Base-by-base conservation (phyloP, 2,888 invertebrate genomes). In the Euzetes globulus region DNA sequence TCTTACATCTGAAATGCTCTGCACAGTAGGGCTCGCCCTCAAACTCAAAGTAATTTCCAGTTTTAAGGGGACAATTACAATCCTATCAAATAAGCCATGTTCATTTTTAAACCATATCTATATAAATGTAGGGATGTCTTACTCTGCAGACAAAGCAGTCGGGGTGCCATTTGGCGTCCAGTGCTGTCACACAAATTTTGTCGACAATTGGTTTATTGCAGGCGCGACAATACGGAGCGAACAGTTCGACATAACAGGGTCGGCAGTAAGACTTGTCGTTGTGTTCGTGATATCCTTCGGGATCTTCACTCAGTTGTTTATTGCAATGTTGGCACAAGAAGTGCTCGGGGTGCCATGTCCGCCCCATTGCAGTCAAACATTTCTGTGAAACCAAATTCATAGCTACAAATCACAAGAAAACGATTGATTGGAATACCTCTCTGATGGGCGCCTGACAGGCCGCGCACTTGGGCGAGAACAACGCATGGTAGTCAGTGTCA, bases 301-400 rank as follows among this genome's bases (percentile, higher is more conserved):
- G 97, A 76, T 98, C 98, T 81, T 99, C 85, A 83, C 96, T 95
- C 82, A 94, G 92, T 94, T 89, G 94, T 45, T 73, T 73, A 81
- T 90, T 91, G 87, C 99, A 99, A 82, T 97, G 95, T 79, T 91
- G 91, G 86, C 99, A 99, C 76, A 91, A 92, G 85, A 99, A 99
- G 99, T 97, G 97, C 83, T 98, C 97, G 81, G 96, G 94, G 83
- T 98, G 98, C 95, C 96, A 98, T 78, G 95, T 96, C 84, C 93
- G 93, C 83, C 95, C 95, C 83, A 98, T 85, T 15, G 97, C 98
- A 2, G 96, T 97, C 77, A 98, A 94, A 80, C 95, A 91, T 92
- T 97, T 96, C 96, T 96, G 37, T 86, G 15, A 75, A 87, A 41
- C 41, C 41, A 41, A 9, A 41, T 9, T 41, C 11, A 11, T 86